Percentiles rank a stretch among this genome's conserved stretches.
phyloP scores from a whole-genome alignment of 37 sponge, comb jelly and placozoan species.

The Chondrilla cf. caribensis region DNA sequence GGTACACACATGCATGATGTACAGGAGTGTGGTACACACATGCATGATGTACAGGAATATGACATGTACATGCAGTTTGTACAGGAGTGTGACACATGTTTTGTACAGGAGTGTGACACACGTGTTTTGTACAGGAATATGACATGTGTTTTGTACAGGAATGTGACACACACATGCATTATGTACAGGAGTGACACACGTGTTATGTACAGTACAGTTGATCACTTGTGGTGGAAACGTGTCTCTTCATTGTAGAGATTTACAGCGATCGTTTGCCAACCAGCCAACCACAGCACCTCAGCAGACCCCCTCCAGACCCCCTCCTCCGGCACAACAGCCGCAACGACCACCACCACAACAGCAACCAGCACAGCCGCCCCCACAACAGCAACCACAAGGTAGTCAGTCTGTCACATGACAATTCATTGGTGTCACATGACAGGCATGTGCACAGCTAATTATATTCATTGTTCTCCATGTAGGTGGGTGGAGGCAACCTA shows the following conservation, averaged over 20 bases:
- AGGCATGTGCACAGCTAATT: not conserved
- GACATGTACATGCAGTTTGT: too few species aligned
- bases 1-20: too few species aligned
- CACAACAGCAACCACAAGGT: constrained; percentile 17
- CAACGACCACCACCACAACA: constrained; percentile 24
- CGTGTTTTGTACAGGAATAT: too few species aligned
- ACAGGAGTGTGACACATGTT: too few species aligned
- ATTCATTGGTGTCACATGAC: not conserved
- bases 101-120: too few species aligned
- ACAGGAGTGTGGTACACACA: too few species aligned
- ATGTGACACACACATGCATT: too few species aligned
- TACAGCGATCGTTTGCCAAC: constrained; percentile 56
- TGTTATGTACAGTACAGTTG: too few species aligned
- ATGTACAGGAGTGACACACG: too few species aligned
- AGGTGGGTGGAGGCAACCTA: not conserved
- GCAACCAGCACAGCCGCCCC: constrained; percentile 34
- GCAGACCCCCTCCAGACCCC: constrained; percentile 21
- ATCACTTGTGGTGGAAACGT: too few species aligned
- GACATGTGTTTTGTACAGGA: too few species aligned
- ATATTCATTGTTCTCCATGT: not conserved
- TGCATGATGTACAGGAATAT: too few species aligned
- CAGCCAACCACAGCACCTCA: constrained; percentile 27
- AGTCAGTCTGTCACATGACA: not conserved
- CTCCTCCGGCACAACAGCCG: not conserved
- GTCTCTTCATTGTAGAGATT: constrained; percentile 40